Evolutionary conservation across 2,888 invertebrate species (phyloP), one percentile per base, ranked within the genome.

Genomic region (Pseudococcus viburni): DNA sequence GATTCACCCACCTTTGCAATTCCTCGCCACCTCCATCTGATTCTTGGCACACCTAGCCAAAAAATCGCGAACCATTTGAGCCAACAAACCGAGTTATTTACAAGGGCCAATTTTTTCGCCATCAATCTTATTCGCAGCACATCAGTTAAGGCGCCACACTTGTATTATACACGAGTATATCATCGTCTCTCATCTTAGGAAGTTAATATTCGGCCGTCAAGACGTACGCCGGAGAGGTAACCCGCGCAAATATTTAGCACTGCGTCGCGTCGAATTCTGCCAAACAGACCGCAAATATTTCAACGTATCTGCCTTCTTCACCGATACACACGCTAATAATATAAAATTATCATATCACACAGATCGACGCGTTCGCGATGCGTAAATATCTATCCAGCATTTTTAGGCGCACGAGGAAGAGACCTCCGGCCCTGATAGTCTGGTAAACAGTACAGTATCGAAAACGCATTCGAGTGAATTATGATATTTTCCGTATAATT

Each of bases 271-370:
- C 64, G 64, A 64, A 9, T 22, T 19, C 15, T 64, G 64, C 64
- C 39, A 77, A 77, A 77, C 77, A 77, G 77, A 77, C 39, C 77
- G 77, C 77, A 77, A 77, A 77, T 77, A 77, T 77, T 77, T 77
- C 77, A 33, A 11, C 64, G 64, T 64, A 64, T 22, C 22, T 22
- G 64, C 12, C 22, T 64, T 64, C 11, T 22, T 22, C 64, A 64
- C 64, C 55, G 15, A 22, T 22, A 64, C 64, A 64, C 64, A 64
- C 22, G 64, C 22, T 64, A 64, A 19, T 64, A 64, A 19, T 64
- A 64, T 19, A 22, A 64, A 19, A 64, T 64, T 64, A 64, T 64
- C 64, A 64, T 64, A 64, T 64, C 64, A 64, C 9, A 22, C 22
- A 64, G 22, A 64, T 64, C 22, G 64, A 22, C 64, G 64, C 64